Conservation (phyloP, 1,140 invertebrate genomes). For the Zaprionus inermis region DNA sequence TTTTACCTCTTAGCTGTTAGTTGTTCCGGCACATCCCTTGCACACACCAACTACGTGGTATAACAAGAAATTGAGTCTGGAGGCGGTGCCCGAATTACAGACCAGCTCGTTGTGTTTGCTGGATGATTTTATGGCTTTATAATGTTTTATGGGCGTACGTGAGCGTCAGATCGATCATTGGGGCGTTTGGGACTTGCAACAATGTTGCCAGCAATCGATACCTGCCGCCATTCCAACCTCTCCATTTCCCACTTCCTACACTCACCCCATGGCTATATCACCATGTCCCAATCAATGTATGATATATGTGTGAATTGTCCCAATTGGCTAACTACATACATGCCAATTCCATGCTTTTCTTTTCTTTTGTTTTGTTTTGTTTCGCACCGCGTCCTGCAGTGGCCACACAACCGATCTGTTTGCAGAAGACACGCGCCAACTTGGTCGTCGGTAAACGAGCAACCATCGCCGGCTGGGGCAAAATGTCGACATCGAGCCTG, state of each 20-base stretch:
- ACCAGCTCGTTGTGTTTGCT: constrained; percentile 54
- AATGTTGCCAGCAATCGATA: constrained; percentile 48
- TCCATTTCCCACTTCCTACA: no score
- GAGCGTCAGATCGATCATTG: constrained; percentile 42
- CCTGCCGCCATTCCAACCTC: constrained; percentile 1
- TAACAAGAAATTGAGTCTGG: constrained; percentile 10
- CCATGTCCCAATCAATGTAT: constrained; percentile 8
- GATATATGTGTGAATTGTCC: not conserved
- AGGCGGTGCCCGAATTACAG: constrained; percentile 51
- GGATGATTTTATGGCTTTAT: constrained; percentile 73
- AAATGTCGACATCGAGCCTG: constrained; percentile 77
- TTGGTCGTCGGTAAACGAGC: constrained; percentile 85
- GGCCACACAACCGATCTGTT: constrained; percentile 85
- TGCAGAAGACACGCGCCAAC: constrained; percentile 84
- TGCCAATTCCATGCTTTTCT: not conserved
- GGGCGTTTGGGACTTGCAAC: constrained; percentile 28
- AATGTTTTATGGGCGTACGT: constrained; percentile 55
- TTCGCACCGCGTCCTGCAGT: constrained; percentile 68
- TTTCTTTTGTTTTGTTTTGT: not conserved
- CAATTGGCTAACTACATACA: not conserved
- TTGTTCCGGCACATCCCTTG: not conserved
- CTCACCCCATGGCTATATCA: not conserved
- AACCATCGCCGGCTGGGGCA: constrained; percentile 83
- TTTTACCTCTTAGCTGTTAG: not conserved
- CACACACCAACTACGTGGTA: not conserved